A percentile compares a stretch with the other conserved stretches of the same genome.
phyloP scores from a whole-genome alignment of 2,113 vertebrate species.

The Macroglossus sobrinus region DNA sequence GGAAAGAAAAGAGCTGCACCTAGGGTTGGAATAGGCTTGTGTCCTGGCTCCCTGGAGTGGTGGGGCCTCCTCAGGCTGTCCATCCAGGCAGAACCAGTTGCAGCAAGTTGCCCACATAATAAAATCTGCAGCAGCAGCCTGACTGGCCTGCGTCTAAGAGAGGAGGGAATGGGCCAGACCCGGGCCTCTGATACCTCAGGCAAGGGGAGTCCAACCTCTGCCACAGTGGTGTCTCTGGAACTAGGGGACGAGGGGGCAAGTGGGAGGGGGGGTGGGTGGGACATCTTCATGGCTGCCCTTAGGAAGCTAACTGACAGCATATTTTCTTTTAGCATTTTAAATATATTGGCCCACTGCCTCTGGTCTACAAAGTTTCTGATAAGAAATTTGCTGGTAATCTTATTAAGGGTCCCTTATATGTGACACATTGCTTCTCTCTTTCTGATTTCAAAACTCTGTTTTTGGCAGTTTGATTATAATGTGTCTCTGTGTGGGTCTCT shows the following conservation, averaged over 20 bases:
- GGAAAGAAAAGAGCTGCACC: conserved; percentile 88
- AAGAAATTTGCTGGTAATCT: background rate
- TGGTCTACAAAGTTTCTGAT: background rate
- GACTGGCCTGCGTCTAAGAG: too few relatives aligned
- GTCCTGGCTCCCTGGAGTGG: conserved; percentile 58
- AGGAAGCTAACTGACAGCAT: background rate
- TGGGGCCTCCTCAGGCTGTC: conserved; percentile 79
- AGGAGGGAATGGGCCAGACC: too few relatives aligned
- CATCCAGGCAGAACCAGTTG: conserved; percentile 92
- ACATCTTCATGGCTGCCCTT: too few relatives aligned
- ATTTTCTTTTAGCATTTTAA: background rate
- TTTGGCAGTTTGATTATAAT: background rate
- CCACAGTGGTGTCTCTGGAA: too few relatives aligned
- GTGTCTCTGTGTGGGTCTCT: background rate
- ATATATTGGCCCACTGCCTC: background rate
- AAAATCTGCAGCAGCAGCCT: conserved; percentile 59
- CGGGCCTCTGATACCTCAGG: too few relatives aligned
- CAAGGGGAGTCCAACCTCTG: too few relatives aligned
- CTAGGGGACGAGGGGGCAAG: too few relatives aligned
- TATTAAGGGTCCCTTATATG: background rate
- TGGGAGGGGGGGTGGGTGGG: too few relatives aligned
- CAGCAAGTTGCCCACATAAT: conserved; percentile 94
- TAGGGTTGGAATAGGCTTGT: conserved; percentile 91
- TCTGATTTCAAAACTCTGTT: background rate
- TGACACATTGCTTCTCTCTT: background rate